phyloP scores from a whole-genome alignment of 1,140 invertebrate species.

The Drosophila ambigua region DNA sequence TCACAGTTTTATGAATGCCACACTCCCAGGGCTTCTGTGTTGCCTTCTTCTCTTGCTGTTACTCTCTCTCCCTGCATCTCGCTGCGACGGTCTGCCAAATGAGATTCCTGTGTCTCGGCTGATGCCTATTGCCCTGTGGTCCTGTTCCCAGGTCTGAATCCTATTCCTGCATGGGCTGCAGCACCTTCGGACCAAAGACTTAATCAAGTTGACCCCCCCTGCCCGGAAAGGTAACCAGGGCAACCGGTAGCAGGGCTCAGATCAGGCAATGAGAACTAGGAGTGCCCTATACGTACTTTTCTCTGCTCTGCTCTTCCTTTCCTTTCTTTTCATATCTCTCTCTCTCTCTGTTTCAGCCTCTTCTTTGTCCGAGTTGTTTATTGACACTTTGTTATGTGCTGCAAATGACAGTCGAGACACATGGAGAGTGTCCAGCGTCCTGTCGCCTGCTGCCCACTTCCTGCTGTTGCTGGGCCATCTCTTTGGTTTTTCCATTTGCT shows the following conservation, averaged over 20 bases:
- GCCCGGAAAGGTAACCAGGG: slow-evolving; percentile 20
- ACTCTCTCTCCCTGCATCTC: slow-evolving; percentile 27
- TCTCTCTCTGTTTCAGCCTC: background rate
- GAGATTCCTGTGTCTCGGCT: slow-evolving; percentile 27
- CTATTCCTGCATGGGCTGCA: slow-evolving; percentile 26
- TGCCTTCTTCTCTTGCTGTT: slow-evolving; percentile 1
- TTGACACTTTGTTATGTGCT: slow-evolving; percentile 77
- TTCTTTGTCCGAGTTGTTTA: slow-evolving; percentile 62
- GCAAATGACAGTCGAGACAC: slow-evolving; percentile 62
- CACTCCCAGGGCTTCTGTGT: background rate
- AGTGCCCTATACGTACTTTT: no score
- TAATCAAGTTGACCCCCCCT: slow-evolving; percentile 47
- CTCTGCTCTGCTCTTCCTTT: background rate
- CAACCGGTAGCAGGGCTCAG: slow-evolving; percentile 7
- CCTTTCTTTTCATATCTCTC: slow-evolving; percentile 8
- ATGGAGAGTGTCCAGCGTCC: slow-evolving; percentile 28
- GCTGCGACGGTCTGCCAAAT: slow-evolving; percentile 28
- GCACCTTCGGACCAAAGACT: slow-evolving; percentile 50
- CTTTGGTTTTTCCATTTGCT: slow-evolving; percentile 31
- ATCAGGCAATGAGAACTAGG: slow-evolving; percentile 12
- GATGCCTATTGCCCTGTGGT: slow-evolving; percentile 15
- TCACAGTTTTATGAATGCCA: slow-evolving; percentile 8
- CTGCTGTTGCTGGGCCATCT: background rate
- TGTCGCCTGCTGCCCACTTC: slow-evolving; percentile 15
- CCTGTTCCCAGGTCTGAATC: background rate